Percentiles rank a stretch among this genome's conserved stretches.
These are phyloP conservation scores for Poecile atricapillus DNA, from an alignment of 2,113 vertebrate species.

Conservation along the genomic window DNA sequence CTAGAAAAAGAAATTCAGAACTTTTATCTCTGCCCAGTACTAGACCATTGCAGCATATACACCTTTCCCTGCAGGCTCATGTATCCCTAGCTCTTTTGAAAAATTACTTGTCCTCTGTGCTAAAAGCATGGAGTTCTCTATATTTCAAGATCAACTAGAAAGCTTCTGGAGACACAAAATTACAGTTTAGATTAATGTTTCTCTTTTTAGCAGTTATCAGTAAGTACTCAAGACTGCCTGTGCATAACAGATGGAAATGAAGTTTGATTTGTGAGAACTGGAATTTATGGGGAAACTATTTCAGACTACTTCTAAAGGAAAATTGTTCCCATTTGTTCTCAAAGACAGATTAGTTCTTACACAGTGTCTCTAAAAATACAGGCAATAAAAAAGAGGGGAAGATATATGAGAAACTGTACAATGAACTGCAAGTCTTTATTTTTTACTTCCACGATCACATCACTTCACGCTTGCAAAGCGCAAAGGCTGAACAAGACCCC, in stretches of 20 bases:
- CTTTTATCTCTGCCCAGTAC: not conserved
- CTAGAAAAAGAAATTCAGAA: not conserved
- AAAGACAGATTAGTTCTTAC: not conserved
- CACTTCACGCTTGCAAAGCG: not conserved
- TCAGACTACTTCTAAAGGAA: not conserved
- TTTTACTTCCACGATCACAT: not conserved
- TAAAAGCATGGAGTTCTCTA: not conserved
- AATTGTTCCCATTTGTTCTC: not conserved
- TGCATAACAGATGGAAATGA: not conserved
- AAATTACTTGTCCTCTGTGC: not conserved
- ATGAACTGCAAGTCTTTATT: not conserved
- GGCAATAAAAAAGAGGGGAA: not conserved
- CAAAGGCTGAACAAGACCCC: not conserved
- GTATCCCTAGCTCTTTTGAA: not conserved
- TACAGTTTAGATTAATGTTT: not conserved
- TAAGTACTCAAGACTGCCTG: conserved; percentile 1
- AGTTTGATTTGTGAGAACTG: not conserved
- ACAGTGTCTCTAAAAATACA: not conserved
- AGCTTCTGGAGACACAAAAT: not conserved
- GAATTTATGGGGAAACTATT: conserved; percentile 4
- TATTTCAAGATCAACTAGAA: not conserved
- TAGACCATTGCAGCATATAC: not conserved
- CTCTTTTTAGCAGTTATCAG: not conserved
- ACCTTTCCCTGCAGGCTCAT: not conserved
- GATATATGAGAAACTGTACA: not conserved